A percentile compares a stretch with the other conserved stretches of the same genome.
These are phyloP conservation scores for Gambusia yucatana DNA, from an alignment of 2,797 vertebrate genomes.

Conservation along the genomic window DNA sequence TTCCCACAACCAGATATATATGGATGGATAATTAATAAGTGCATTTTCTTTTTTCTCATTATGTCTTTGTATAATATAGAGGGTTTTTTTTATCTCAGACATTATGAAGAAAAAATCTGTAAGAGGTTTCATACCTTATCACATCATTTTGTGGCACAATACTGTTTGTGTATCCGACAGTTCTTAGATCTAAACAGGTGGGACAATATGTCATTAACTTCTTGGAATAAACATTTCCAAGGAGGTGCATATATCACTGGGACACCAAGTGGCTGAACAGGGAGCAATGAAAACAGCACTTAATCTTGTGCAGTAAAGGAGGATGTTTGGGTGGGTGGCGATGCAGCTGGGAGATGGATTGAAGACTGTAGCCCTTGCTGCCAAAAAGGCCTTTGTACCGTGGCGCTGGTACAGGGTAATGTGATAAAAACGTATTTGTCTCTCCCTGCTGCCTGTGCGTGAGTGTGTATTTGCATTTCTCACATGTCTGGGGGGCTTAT, in stretches of 20 bases:
- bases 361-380: conserved; percentile 28
- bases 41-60: neutral
- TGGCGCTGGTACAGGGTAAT: conserved; percentile 14
- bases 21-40: neutral
- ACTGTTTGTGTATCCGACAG: conserved; percentile 16
- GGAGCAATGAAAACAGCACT: conserved; percentile 54
- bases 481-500: conserved; percentile 22
- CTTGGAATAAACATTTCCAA: conserved; percentile 68
- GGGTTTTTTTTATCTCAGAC: neutral
- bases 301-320: conserved; percentile 45
- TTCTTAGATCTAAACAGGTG: conserved; percentile 21
- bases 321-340: neutral
- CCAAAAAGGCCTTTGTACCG: conserved; percentile 46
- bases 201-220: conserved; percentile 44
- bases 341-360: conserved; percentile 30
- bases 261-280: conserved; percentile 65
- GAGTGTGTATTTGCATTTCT: conserved; percentile 19
- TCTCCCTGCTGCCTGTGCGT: conserved; percentile 11
- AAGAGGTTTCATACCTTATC: neutral
- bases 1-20: neutral
- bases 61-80: neutral
- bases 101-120: neutral
- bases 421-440: conserved; percentile 36
- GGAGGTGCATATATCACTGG: conserved; percentile 57
- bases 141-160: conserved; percentile 12